These are phyloP conservation scores for Napeogenes sylphis DNA, from an alignment of 2,888 invertebrate species.

Conservation along the genomic window DNA sequence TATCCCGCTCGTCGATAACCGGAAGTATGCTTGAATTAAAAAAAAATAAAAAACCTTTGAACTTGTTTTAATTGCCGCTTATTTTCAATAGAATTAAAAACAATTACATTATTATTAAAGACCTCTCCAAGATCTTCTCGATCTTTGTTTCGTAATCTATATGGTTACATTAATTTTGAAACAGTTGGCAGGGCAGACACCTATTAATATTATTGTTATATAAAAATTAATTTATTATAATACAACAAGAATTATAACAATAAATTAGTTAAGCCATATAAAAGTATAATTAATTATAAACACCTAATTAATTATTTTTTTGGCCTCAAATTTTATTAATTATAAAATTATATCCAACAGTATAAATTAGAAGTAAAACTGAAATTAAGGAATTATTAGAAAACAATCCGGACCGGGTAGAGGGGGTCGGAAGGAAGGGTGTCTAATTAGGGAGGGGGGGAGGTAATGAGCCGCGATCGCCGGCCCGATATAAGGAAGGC, in stretches of 20 bases:
- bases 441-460: conserved; percentile 71
- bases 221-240: too few species aligned
- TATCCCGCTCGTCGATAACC: conserved; percentile 17
- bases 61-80: neutral
- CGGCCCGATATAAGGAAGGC: conserved; percentile 74
- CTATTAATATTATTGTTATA: too few species aligned
- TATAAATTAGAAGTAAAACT: conserved; percentile 62
- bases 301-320: neutral
- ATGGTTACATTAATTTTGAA: too few species aligned
- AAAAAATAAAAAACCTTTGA: neutral
- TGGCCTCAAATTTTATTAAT: conserved; percentile 11
- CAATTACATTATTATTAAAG: too few species aligned
- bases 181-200: too few species aligned
- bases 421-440: conserved; percentile 53
- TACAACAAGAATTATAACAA: too few species aligned
- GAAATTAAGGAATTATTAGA: conserved; percentile 75
- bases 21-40: neutral
- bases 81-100: too few species aligned
- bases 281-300: too few species aligned
- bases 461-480: conserved; percentile 77
- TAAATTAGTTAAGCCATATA: too few species aligned
- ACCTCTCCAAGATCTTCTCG: too few species aligned
- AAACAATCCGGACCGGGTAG: conserved; percentile 64
- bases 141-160: too few species aligned
- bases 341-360: conserved; percentile 41